Percentiles rank a stretch among this genome's conserved stretches.
Evolutionary conservation across 2,888 invertebrate genomes (phyloP).

Genomic region (Sturmia bella): DNA sequence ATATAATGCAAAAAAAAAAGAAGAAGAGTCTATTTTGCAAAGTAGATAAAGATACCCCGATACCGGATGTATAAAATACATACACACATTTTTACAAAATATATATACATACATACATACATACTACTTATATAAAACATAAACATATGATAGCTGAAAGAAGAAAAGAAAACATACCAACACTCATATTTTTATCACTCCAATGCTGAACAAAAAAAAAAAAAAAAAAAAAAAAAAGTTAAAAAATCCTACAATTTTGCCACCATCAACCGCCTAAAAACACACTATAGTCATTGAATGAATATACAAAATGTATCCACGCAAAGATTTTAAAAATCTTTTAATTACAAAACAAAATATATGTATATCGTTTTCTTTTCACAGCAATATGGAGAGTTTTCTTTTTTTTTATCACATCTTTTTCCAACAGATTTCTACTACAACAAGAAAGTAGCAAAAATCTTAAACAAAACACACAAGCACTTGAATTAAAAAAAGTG

Average conservation of each 20-base stretch:
- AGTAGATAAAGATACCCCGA: constrained; percentile 12
- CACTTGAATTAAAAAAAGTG: constrained; percentile 28
- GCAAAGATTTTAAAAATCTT: constrained; percentile 29
- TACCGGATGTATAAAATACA: constrained; percentile 53
- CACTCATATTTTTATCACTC: constrained; percentile 47
- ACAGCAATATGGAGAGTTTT: constrained; percentile 47
- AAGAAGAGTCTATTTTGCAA: constrained; percentile 18
- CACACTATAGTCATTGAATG: constrained; percentile 47
- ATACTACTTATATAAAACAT: constrained; percentile 15
- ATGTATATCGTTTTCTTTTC: constrained; percentile 19
- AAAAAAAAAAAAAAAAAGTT: constrained; percentile 6
- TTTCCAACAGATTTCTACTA: constrained; percentile 11
- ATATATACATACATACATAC: constrained; percentile 24
- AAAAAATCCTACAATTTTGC: constrained; percentile 41
- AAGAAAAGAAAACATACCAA: constrained; percentile 20
- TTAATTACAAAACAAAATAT: neutral
- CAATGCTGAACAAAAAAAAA: constrained; percentile 36
- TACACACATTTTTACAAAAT: constrained; percentile 29
- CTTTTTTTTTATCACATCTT: constrained; percentile 15
- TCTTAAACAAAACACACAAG: neutral
- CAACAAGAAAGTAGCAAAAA: neutral
- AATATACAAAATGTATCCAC: constrained; percentile 27
- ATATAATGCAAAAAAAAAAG: neutral
- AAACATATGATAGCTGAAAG: constrained; percentile 35
- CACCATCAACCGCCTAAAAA: constrained; percentile 41